A percentile compares a stretch with the other conserved stretches of the same genome.
Conservation (phyloP, 2,888 invertebrate genomes). For the Aphodius sticticus region DNA sequence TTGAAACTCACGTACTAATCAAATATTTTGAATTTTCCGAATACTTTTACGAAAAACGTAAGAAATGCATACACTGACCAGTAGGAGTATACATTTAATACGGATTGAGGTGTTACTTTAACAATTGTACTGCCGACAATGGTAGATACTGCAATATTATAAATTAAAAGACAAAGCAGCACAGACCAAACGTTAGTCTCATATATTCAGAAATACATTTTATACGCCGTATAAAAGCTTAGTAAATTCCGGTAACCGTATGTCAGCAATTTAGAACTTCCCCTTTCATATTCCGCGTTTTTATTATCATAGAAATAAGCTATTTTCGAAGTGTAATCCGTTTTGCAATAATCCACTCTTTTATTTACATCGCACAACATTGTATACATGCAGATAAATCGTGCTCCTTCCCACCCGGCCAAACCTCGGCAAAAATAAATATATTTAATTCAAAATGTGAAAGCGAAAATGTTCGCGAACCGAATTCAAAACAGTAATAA, state of each 20-base stretch:
- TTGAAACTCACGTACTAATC: too few relatives aligned
- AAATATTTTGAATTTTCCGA: too few relatives aligned
- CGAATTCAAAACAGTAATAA: not conserved
- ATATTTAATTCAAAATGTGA: not conserved
- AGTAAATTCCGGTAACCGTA: not conserved
- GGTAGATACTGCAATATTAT: not conserved
- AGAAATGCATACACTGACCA: too few relatives aligned
- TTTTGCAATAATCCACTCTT: not conserved
- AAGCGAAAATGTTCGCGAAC: not conserved
- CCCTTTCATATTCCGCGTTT: not conserved
- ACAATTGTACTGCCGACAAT: not conserved
- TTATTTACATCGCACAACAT: not conserved
- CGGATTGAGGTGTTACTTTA: too few relatives aligned
- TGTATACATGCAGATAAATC: not conserved
- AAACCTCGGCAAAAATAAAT: not conserved
- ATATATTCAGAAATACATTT: not conserved
- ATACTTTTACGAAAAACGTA: too few relatives aligned
- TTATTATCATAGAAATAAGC: not conserved
- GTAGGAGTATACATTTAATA: too few relatives aligned
- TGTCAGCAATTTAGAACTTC: not conserved
- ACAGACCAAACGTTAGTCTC: not conserved
- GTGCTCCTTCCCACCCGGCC: not conserved
- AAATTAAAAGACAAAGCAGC: not conserved
- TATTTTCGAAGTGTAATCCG: not conserved
- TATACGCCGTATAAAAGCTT: not conserved